These are phyloP conservation scores for Anolis carolinensis DNA, from an alignment of 2,113 vertebrate genomes.

Conservation along the genomic window DNA sequence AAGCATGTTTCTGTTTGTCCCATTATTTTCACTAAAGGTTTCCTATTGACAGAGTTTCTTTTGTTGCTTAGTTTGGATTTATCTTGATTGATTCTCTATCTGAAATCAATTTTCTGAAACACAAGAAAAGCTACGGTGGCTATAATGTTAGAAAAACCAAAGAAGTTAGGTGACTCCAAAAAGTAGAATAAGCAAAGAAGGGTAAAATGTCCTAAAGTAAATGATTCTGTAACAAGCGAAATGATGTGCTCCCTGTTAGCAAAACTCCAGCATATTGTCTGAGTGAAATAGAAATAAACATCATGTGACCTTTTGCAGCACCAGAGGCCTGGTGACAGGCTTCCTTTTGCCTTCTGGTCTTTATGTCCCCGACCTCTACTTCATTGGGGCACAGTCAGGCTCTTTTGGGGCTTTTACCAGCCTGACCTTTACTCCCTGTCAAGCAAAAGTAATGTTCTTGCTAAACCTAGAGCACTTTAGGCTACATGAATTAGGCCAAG, in stretches of 20 bases:
- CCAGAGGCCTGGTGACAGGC: not conserved
- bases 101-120: constrained; percentile 33
- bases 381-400: no score
- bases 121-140: not conserved
- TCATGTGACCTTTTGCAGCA: not conserved
- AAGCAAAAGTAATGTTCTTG: not conserved
- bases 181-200: not conserved
- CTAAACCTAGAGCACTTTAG: not conserved
- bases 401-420: not conserved
- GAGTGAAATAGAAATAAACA: not conserved
- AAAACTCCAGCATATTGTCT: not conserved
- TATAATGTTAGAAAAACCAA: constrained; percentile 16
- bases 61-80: constrained; percentile 43
- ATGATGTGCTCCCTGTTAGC: not conserved
- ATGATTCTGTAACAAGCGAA: not conserved
- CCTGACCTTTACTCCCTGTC: not conserved
- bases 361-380: not conserved
- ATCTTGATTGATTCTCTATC: constrained; percentile 3
- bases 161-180: not conserved
- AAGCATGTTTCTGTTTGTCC: constrained; percentile 34
- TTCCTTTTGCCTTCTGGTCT: no score
- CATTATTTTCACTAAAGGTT: constrained; percentile 42
- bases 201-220: accelerated
- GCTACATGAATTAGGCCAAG: not conserved
- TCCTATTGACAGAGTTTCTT: constrained; percentile 15